phyloP scores from a whole-genome alignment of 1,140 invertebrate genomes.

The Thalassaphorura encarpata region DNA sequence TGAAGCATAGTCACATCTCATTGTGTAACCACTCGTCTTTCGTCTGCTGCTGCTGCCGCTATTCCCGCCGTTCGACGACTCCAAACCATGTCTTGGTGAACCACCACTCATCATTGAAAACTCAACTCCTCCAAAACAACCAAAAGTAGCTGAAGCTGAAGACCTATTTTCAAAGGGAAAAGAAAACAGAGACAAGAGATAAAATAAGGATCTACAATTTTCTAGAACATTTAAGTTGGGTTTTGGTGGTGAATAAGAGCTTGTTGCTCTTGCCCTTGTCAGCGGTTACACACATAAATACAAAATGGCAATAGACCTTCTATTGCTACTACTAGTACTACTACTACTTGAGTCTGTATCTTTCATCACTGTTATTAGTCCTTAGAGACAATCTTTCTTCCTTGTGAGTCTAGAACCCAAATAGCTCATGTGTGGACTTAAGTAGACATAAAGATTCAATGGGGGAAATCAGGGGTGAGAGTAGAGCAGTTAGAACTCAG shows the following conservation, averaged over 20 bases:
- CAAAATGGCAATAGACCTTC: too few relatives aligned
- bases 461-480: not conserved
- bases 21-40: too few relatives aligned
- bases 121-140: too few relatives aligned
- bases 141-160: not conserved
- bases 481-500: not conserved
- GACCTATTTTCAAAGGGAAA: not conserved
- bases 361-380: conserved; percentile 27
- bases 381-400: too few relatives aligned
- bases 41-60: not conserved
- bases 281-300: too few relatives aligned
- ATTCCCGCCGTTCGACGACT: not conserved
- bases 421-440: conserved; percentile 9
- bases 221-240: not conserved
- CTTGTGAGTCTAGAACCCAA: too few relatives aligned
- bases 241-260: not conserved
- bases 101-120: conserved; percentile 15
- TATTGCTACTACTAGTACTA: not conserved
- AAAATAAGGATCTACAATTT: not conserved
- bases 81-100: conserved; percentile 14
- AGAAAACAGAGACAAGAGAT: not conserved
- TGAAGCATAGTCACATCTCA: conserved; percentile 24
- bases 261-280: too few relatives aligned
- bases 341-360: conserved; percentile 11
- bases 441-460: not conserved